A percentile compares a stretch with the other conserved stretches of the same genome.
Evolutionary conservation across 2,888 invertebrate genomes (phyloP).

Genomic region (Frankliniella intonsa): DNA sequence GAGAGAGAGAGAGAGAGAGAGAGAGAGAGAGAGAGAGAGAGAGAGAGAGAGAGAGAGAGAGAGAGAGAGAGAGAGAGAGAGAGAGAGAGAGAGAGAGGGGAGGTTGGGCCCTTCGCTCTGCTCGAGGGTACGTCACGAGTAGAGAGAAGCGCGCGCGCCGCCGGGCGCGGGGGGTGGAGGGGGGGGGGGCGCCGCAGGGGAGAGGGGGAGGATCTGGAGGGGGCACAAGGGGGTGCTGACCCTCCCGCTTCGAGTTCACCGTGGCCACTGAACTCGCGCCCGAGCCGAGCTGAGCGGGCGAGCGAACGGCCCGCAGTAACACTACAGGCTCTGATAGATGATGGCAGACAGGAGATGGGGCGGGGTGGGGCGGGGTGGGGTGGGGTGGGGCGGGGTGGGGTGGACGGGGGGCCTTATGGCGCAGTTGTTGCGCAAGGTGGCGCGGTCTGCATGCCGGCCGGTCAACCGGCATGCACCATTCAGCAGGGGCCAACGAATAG

Average conservation of each 20-base stretch:
- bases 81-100: not conserved
- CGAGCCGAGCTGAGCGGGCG: not conserved
- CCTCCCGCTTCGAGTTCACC: conserved; percentile 8
- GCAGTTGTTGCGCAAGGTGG: too few relatives aligned
- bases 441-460: too few relatives aligned
- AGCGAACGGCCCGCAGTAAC: too few relatives aligned
- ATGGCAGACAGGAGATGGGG: not conserved
- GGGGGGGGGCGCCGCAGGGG: not conserved
- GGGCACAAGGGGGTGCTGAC: not conserved
- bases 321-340: not conserved
- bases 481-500: too few relatives aligned
- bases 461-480: too few relatives aligned
- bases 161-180: too few relatives aligned
- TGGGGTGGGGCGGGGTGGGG: too few relatives aligned
- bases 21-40: not conserved
- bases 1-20: not conserved
- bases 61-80: not conserved
- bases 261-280: conserved; percentile 11
- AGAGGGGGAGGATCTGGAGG: not conserved
- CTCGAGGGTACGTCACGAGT: not conserved
- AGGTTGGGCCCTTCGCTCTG: not conserved
- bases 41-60: not conserved
- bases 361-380: too few relatives aligned
- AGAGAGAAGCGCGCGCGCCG: too few relatives aligned
- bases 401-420: too few relatives aligned